Evolutionary conservation across 2,113 vertebrate species (phyloP).

Genomic region (Haplochromis vanheusdeni): DNA sequence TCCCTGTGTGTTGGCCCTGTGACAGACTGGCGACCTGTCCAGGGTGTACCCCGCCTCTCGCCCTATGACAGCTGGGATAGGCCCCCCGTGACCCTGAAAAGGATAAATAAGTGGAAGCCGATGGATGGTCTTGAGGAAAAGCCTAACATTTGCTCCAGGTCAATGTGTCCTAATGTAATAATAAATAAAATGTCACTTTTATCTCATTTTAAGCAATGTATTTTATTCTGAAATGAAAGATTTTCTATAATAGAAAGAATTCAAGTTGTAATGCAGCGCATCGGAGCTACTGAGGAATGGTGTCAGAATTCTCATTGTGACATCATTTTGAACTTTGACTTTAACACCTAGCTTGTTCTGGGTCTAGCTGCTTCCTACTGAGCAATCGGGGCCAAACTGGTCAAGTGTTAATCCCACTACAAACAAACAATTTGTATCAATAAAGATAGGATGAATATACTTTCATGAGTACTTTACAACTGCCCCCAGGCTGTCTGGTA

Average conservation of each 20-base stretch:
- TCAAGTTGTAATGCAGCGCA: background rate
- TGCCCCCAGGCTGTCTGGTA: background rate
- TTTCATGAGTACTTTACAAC: background rate
- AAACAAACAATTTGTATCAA: background rate
- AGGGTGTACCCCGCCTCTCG: too few species aligned
- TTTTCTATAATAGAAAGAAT: background rate
- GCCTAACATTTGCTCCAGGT: background rate
- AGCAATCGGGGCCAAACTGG: background rate
- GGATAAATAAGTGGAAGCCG: too few species aligned
- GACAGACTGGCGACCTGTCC: too few species aligned
- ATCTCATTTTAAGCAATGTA: background rate
- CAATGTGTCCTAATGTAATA: background rate
- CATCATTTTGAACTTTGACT: background rate
- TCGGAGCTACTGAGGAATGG: background rate
- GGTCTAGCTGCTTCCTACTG: background rate
- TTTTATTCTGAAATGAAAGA: background rate
- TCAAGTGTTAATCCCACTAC: background rate
- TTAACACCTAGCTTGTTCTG: background rate
- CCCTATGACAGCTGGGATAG: too few species aligned
- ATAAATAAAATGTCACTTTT: background rate
- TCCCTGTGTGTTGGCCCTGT: too few species aligned
- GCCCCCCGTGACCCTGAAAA: too few species aligned
- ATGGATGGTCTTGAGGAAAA: background rate
- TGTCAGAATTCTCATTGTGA: background rate
- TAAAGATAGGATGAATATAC: background rate